These are phyloP conservation scores for Petroica traversi DNA, from an alignment of 2,113 vertebrate genomes.

Conservation along the genomic window DNA sequence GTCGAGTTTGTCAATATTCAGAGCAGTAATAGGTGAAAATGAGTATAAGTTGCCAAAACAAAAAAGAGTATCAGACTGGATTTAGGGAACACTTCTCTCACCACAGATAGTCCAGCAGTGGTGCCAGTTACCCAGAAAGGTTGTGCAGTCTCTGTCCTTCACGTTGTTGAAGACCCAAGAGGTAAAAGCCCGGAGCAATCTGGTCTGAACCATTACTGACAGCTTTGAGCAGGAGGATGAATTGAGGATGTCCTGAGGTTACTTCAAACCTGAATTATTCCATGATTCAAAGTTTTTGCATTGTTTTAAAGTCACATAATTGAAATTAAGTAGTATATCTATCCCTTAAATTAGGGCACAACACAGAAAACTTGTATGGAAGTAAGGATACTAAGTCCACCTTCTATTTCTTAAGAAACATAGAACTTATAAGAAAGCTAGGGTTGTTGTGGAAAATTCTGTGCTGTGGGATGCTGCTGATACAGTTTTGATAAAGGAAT, in stretches of 20 bases:
- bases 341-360: background rate
- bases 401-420: background rate
- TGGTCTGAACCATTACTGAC: background rate
- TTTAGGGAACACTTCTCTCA: background rate
- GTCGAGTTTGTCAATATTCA: background rate
- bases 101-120: too few species aligned
- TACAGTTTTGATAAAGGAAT: background rate
- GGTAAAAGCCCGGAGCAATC: background rate
- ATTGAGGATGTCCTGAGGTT: background rate
- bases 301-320: background rate
- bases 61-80: background rate
- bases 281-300: background rate
- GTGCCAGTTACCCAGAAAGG: background rate
- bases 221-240: background rate
- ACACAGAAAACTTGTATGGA: background rate
- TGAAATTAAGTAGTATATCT: background rate
- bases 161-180: background rate
- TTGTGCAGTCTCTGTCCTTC: background rate
- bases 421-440: background rate
- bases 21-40: background rate
- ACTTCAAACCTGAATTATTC: background rate
- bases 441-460: background rate
- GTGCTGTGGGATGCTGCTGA: background rate
- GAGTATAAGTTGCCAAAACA: background rate
- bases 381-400: background rate